Conservation (phyloP, 2,888 invertebrate species). For the Odiellus spinosus region DNA sequence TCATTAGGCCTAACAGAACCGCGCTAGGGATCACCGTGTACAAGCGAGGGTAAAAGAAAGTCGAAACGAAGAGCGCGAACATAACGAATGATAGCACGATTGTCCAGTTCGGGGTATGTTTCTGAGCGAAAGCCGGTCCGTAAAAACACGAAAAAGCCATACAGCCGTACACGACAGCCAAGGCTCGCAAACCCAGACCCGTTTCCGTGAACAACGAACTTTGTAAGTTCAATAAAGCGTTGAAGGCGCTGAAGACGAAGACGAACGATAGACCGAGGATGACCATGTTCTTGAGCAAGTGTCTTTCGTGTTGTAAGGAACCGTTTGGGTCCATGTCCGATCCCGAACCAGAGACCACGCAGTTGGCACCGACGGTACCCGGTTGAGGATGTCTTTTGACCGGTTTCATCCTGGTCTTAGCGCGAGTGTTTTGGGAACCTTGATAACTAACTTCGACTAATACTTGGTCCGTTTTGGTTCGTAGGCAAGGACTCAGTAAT, state of each 20-base stretch:
- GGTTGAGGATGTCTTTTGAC: conserved; percentile 4
- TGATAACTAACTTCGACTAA: conserved; percentile 12
- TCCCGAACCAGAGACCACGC: neutral
- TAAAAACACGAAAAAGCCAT: conserved; percentile 15
- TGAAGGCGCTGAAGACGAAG: conserved; percentile 15
- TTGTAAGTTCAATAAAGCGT: conserved; percentile 15
- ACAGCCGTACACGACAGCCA: conserved; percentile 12
- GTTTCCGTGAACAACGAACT: conserved; percentile 16
- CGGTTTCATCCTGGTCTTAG: conserved; percentile 12
- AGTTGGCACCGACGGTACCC: conserved; percentile 9
- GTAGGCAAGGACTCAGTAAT: conserved; percentile 10
- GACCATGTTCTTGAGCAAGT: conserved; percentile 16
- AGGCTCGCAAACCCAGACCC: conserved; percentile 11
- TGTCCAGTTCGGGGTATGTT: conserved; percentile 17
- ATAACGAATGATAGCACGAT: conserved; percentile 17
- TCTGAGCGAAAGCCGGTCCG: conserved; percentile 16
- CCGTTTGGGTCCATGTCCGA: conserved; percentile 5
- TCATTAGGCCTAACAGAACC: conserved; percentile 12
- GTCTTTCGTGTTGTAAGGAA: conserved; percentile 15
- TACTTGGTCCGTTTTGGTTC: conserved; percentile 9
- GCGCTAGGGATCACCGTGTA: conserved; percentile 16
- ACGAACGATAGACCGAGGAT: conserved; percentile 16
- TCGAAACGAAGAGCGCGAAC: conserved; percentile 16
- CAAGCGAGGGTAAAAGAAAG: conserved; percentile 16
- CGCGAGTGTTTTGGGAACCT: conserved; percentile 6